Percentiles rank a stretch among this genome's conserved stretches.
Evolutionary conservation across 2,888 invertebrate species (phyloP).

Genomic region (Lasius fuliginosus): DNA sequence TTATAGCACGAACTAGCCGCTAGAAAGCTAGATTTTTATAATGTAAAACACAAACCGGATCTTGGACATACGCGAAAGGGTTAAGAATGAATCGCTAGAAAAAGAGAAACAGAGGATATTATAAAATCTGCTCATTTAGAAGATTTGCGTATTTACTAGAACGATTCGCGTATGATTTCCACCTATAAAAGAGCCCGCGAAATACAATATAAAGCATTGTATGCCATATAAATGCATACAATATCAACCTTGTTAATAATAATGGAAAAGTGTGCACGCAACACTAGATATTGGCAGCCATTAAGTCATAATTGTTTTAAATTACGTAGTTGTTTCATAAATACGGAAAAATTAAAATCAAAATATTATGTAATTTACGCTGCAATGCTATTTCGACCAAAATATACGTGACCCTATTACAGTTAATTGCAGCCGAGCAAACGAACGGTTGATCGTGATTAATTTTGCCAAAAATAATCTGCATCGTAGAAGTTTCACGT

Average conservation of each 20-base stretch:
- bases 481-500: background rate
- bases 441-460: conserved; percentile 35
- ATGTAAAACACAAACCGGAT: conserved; percentile 34
- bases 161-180: background rate
- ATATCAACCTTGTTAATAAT: conserved; percentile 41
- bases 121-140: conserved; percentile 9
- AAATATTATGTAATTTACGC: conserved; percentile 43
- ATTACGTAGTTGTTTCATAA: conserved; percentile 28
- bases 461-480: conserved; percentile 47
- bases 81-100: background rate
- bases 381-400: conserved; percentile 20
- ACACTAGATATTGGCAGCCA: conserved; percentile 18
- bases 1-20: conserved; percentile 29
- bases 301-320: conserved; percentile 43
- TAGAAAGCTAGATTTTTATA: conserved; percentile 14
- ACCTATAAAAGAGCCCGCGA: background rate
- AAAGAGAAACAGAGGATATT: background rate
- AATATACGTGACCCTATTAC: conserved; percentile 35
- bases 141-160: background rate
- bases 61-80: background rate
- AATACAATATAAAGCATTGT: conserved; percentile 28
- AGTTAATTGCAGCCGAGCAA: conserved; percentile 30
- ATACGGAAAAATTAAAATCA: conserved; percentile 36
- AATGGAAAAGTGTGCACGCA: conserved; percentile 41
- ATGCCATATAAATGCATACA: background rate